These are phyloP conservation scores for Hydrochoerus hydrochaeris DNA, from an alignment of 2,113 vertebrate genomes.

Conservation along the genomic window DNA sequence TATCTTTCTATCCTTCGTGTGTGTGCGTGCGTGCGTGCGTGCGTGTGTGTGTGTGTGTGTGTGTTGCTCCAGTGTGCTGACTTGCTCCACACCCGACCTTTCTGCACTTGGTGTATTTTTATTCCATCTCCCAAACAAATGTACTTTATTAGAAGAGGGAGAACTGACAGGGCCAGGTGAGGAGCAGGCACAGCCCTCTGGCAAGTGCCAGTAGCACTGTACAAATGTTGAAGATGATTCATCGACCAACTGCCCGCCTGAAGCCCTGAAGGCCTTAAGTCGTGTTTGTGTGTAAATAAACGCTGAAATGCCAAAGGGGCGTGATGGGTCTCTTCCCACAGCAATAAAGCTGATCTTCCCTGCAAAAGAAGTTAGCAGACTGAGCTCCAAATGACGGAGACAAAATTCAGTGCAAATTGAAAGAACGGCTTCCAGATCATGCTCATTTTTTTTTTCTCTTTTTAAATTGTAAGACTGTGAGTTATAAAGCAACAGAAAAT, in stretches of 20 bases:
- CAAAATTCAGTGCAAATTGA: constrained; percentile 15
- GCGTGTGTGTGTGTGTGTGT: too few species aligned
- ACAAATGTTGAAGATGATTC: constrained; percentile 23
- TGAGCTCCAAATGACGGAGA: not conserved
- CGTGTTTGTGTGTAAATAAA: constrained; percentile 51
- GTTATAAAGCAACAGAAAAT: not conserved
- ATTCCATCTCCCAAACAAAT: constrained; percentile 75
- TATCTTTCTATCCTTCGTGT: constrained; percentile 3
- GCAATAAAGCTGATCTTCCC: not conserved
- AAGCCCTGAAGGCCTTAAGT: not conserved
- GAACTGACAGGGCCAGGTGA: constrained; percentile 80
- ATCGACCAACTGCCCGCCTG: constrained; percentile 37
- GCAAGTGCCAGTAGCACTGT: not conserved
- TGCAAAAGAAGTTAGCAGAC: not conserved
- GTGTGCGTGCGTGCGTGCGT: too few species aligned
- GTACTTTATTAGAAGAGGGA: constrained; percentile 57
- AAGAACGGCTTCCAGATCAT: not conserved
- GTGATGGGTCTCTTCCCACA: not conserved
- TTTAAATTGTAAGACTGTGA: not conserved
- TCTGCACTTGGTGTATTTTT: constrained; percentile 65
- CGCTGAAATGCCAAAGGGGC: not conserved
- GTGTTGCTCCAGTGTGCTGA: constrained; percentile 3
- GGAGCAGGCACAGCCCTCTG: not conserved
- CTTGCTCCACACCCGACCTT: constrained; percentile 51
- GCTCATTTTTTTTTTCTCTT: not conserved